A percentile compares a stretch with the other conserved stretches of the same genome.
Conservation (phyloP, 64 coral and sea anemone genomes). For the Cladopsammia gracilis region DNA sequence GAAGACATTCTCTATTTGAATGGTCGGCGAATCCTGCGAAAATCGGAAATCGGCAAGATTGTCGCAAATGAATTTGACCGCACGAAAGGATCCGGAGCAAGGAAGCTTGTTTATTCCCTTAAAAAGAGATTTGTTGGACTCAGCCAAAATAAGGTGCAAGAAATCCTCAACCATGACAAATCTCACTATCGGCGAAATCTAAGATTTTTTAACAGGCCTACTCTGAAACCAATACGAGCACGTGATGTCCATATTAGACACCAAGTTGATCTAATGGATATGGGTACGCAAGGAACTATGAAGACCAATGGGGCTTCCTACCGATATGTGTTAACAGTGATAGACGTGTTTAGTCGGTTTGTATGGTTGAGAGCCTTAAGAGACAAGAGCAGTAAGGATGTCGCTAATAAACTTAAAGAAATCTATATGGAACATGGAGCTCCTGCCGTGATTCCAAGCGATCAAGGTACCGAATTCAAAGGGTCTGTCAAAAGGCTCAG, state of each 20-base stretch:
- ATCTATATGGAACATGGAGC: not conserved
- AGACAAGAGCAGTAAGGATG: not conserved
- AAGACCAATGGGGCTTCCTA: not conserved
- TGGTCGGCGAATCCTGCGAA: not conserved
- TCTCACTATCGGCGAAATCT: constrained; percentile 8
- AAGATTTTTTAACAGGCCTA: constrained; percentile 59
- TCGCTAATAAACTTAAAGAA: not conserved
- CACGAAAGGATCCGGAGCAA: constrained; percentile 47
- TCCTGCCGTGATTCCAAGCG: not conserved
- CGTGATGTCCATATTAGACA: constrained; percentile 52
- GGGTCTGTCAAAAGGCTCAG: not conserved
- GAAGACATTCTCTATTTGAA: constrained; percentile 14
- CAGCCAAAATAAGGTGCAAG: not conserved
- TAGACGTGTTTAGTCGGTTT: constrained; percentile 26
- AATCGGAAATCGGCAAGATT: not conserved
- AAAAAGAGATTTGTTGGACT: constrained; percentile 15
- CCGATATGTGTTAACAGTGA: not conserved
- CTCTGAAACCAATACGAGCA: constrained; percentile 46
- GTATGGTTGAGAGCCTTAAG: not conserved
- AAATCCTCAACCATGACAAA: constrained; percentile 23
- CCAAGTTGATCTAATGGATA: constrained; percentile 71
- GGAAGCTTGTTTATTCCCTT: not conserved
- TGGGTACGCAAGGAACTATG: constrained; percentile 24
- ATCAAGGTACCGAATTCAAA: constrained; percentile 11
- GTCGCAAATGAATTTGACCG: not conserved